A percentile compares a stretch with the other conserved stretches of the same genome.
These are phyloP conservation scores for Orthosia incerta DNA, from an alignment of 2,888 invertebrate genomes.

Conservation along the genomic window DNA sequence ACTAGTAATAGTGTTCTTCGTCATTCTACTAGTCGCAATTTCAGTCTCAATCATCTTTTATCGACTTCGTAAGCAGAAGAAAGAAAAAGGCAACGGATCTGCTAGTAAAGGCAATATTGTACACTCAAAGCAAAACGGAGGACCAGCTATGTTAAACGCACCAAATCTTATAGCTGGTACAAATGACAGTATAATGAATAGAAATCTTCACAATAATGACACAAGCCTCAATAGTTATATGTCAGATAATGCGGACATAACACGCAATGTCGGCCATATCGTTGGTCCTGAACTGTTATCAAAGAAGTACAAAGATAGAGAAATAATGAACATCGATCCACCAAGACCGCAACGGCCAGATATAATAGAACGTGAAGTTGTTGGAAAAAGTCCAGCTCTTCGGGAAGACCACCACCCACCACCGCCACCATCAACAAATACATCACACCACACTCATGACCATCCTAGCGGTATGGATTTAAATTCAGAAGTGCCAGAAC, in stretches of 20 bases:
- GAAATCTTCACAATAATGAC: conserved; percentile 93
- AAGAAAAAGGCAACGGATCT: conserved; percentile 94
- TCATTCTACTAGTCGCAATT: conserved; percentile 96
- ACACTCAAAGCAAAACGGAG: conserved; percentile 95
- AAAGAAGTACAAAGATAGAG: conserved; percentile 97
- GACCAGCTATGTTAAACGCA: conserved; percentile 93
- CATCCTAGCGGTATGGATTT: conserved; percentile 94
- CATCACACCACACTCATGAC: conserved; percentile 93
- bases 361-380: conserved; percentile 97
- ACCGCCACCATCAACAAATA: conserved; percentile 94
- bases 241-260: conserved; percentile 94
- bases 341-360: conserved; percentile 97
- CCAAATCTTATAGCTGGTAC: conserved; percentile 93
- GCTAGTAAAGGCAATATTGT: conserved; percentile 93
- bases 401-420: conserved; percentile 95
- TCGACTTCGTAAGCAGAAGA: conserved; percentile 96
- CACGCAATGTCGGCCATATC: conserved; percentile 94
- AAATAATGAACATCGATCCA: conserved; percentile 93
- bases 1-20: conserved; percentile 98
- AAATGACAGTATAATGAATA: conserved; percentile 93
- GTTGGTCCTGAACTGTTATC: conserved; percentile 96
- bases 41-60: conserved; percentile 98
- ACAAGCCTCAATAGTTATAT: conserved; percentile 93
- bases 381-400: conserved; percentile 95
- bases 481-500: conserved; percentile 96